A percentile compares a stretch with the other conserved stretches of the same genome.
Evolutionary conservation across 2,888 invertebrate genomes (phyloP).

Genomic region (Conchocele bisecta): DNA sequence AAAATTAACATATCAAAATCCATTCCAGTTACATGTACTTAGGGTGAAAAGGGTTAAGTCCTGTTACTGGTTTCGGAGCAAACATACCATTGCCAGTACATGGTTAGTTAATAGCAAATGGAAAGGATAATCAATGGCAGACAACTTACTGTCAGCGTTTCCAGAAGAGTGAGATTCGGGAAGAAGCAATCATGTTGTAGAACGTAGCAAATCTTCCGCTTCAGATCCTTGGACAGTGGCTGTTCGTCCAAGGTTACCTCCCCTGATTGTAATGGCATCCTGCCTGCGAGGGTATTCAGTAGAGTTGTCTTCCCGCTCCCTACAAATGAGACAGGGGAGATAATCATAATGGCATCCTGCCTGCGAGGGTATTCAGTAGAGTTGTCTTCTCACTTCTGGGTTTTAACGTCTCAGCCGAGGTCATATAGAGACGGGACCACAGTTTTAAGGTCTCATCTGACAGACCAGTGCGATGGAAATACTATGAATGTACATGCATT

Average conservation of each 20-base stretch:
- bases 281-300: conserved; percentile 89
- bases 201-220: conserved; percentile 91
- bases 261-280: conserved; percentile 86
- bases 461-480: too few species aligned
- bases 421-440: too few species aligned
- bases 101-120: too few species aligned
- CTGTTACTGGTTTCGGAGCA: too few species aligned
- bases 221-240: conserved; percentile 87
- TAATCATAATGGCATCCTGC: conserved; percentile 86
- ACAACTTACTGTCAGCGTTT: conserved; percentile 87
- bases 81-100: too few species aligned
- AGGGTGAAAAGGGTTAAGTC: too few species aligned
- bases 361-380: conserved; percentile 89
- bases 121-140: too few species aligned
- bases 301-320: conserved; percentile 91
- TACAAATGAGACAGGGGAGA: conserved; percentile 75
- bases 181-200: conserved; percentile 92
- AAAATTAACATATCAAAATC: too few species aligned
- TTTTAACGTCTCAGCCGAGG: too few species aligned
- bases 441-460: too few species aligned
- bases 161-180: conserved; percentile 89
- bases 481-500: too few species aligned
- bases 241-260: conserved; percentile 87
- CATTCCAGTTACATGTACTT: too few species aligned
- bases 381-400: conserved; percentile 91